Base-by-base conservation (phyloP, 2,888 invertebrate species). In the Ptilodon capucinus region DNA sequence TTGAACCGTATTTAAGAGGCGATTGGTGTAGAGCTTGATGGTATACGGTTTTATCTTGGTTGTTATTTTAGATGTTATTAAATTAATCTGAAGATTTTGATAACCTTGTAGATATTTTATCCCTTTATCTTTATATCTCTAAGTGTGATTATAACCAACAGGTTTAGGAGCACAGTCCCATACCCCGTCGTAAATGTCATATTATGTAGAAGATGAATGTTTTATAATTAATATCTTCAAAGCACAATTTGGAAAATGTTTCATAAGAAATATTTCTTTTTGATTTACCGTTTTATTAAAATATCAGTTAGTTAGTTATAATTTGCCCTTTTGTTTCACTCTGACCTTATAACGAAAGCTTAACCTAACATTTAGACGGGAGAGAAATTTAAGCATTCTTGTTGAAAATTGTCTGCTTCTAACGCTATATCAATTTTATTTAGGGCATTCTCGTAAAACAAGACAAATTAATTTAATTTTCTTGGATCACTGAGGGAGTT, bases 1-100 rank as follows among this genome's bases (percentile, higher is more conserved):
- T 51, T 66, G 65, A 62, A 63, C 51, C 57, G 49, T 60, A 54
- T 60, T 68, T 60, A 55, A 59, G 50, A 54, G 53, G 34, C 46
- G 42, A 64, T 62, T 54, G 48, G 54, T 58, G 60, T 36, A 56
- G 35, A 38, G 44, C 42, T 46, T 38, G 19, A 40, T 55, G 61
- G 55, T 44, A 43, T 46, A 25, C 7, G 21, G 9, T 35, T 17
- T 13, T 35, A n/a, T 21, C 16, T 32, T 36, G 9, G 5, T 21
- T 11, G 25, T 4, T 28, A 2, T 28, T 7, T 21, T 21, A 21
- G 7, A 21, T n/a, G n/a, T n/a, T n/a, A n/a, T n/a, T n/a, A n/a
- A n/a, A n/a, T n/a, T n/a, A n/a, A n/a, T n/a, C n/a, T n/a, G n/a
- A n/a, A n/a, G n/a, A n/a, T n/a, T n/a, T n/a, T n/a, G n/a, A n/a